These are phyloP conservation scores for Dendropsophus ebraccatus DNA, from an alignment of 2,113 vertebrate genomes.

Conservation along the genomic window DNA sequence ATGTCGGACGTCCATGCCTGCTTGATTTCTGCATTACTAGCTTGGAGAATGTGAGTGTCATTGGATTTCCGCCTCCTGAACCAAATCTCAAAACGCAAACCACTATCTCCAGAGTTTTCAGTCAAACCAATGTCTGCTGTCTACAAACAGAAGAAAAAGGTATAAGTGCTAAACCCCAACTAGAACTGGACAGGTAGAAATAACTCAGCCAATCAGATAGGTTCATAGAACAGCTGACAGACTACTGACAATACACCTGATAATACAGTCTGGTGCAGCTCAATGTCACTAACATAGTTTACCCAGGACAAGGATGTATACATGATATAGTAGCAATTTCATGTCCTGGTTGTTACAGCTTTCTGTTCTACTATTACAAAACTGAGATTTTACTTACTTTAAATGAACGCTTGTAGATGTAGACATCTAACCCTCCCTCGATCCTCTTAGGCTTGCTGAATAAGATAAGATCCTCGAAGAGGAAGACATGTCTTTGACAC, in stretches of 20 bases:
- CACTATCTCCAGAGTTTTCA: constrained; percentile 78
- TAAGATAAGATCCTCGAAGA: constrained; percentile 86
- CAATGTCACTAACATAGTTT: too few species aligned
- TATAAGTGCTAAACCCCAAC: not conserved
- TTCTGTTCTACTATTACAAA: too few species aligned
- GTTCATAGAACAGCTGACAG: too few species aligned
- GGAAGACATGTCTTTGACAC: constrained; percentile 81
- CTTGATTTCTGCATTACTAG: constrained; percentile 77
- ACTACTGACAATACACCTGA: too few species aligned
- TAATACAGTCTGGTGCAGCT: too few species aligned
- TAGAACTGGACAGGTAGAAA: too few species aligned
- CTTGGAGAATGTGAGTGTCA: constrained; percentile 84
- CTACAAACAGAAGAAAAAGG: constrained; percentile 62
- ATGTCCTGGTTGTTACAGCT: not conserved
- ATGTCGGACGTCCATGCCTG: constrained; percentile 87
- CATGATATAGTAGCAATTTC: too few species aligned
- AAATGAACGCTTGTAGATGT: constrained; percentile 85
- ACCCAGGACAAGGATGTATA: too few species aligned
- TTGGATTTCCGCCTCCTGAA: constrained; percentile 84
- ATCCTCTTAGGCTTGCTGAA: constrained; percentile 87
- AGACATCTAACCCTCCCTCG: constrained; percentile 77
- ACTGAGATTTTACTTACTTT: constrained; percentile 73
- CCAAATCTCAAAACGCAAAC: constrained; percentile 86
- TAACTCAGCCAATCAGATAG: too few species aligned
- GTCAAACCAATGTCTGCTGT: constrained; percentile 86